Evolutionary conservation across 1,140 invertebrate genomes (phyloP).

Genomic region (Drosophila yakuba): DNA sequence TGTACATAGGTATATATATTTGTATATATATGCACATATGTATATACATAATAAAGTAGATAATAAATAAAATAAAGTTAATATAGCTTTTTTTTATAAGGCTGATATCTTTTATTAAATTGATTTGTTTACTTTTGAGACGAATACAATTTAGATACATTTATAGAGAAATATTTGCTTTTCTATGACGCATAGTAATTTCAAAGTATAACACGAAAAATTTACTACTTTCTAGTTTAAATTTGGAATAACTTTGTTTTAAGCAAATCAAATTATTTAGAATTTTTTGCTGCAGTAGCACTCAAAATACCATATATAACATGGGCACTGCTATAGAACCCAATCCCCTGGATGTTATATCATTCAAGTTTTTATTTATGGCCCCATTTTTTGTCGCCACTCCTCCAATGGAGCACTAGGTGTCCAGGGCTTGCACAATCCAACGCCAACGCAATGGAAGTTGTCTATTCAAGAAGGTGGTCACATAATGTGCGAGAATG

Average conservation of each 20-base stretch:
- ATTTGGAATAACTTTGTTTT: neutral
- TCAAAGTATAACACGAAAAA: too few species aligned
- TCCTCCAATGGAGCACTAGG: neutral
- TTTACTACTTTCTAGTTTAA: too few species aligned
- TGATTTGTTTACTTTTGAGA: too few species aligned
- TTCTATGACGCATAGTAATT: too few species aligned
- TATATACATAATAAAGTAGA: too few species aligned
- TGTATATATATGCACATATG: too few species aligned
- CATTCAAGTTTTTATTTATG: constrained; percentile 32
- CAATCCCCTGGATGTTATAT: constrained; percentile 12
- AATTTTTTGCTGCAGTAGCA: neutral
- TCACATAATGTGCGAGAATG: constrained; percentile 24
- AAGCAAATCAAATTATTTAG: neutral
- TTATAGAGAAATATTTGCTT: too few species aligned
- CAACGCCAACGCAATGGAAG: constrained; percentile 45
- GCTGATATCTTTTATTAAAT: too few species aligned
- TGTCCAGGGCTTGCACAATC: constrained; percentile 4
- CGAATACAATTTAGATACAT: too few species aligned
- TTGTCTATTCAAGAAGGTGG: constrained; percentile 39
- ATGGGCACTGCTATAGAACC: constrained; percentile 5
- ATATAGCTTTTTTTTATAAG: too few species aligned
- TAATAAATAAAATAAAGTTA: too few species aligned
- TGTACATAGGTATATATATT: too few species aligned
- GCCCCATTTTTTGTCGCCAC: constrained; percentile 23
- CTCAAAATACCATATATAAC: neutral